A percentile compares a stretch with the other conserved stretches of the same genome.
phyloP scores from a whole-genome alignment of 2,888 invertebrate genomes.

The Salticus scenicus region DNA sequence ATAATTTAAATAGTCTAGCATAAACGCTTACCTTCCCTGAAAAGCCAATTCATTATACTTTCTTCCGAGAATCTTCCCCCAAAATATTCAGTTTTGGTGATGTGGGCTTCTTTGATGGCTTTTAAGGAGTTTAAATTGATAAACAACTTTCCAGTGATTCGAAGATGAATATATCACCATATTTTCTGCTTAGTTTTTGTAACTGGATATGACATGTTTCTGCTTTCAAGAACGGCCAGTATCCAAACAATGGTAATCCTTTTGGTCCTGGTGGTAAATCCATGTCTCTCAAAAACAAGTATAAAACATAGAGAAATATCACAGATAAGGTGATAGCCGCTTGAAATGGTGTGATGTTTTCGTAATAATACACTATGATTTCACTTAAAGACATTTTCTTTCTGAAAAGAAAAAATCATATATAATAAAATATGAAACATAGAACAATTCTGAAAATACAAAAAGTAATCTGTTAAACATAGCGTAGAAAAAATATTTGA shows the following conservation, averaged over 20 bases:
- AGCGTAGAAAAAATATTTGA: too few species aligned
- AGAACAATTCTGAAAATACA: too few species aligned
- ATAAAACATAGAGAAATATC: background rate
- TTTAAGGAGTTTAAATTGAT: slow-evolving; percentile 21
- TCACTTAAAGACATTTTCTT: background rate
- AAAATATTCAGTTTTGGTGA: slow-evolving; percentile 22
- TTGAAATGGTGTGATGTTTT: background rate
- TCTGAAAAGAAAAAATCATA: background rate
- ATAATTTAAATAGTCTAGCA: too few species aligned
- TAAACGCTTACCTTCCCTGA: slow-evolving; percentile 24
- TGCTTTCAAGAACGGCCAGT: slow-evolving; percentile 32
- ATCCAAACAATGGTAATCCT: slow-evolving; percentile 32
- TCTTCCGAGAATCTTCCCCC: slow-evolving; percentile 19
- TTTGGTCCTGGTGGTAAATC: slow-evolving; percentile 37
- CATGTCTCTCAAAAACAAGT: background rate
- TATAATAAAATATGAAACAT: too few species aligned
- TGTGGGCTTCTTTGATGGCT: slow-evolving; percentile 24
- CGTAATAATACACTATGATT: background rate
- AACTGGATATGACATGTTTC: slow-evolving; percentile 19
- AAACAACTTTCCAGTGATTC: slow-evolving; percentile 6
- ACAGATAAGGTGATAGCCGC: background rate
- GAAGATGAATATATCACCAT: slow-evolving; percentile 31
- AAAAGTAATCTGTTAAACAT: too few species aligned
- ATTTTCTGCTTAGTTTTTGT: slow-evolving; percentile 17
- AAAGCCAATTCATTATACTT: background rate